These are phyloP conservation scores for Chrysochloris asiatica DNA, from an alignment of 2,113 vertebrate genomes.

Conservation along the genomic window DNA sequence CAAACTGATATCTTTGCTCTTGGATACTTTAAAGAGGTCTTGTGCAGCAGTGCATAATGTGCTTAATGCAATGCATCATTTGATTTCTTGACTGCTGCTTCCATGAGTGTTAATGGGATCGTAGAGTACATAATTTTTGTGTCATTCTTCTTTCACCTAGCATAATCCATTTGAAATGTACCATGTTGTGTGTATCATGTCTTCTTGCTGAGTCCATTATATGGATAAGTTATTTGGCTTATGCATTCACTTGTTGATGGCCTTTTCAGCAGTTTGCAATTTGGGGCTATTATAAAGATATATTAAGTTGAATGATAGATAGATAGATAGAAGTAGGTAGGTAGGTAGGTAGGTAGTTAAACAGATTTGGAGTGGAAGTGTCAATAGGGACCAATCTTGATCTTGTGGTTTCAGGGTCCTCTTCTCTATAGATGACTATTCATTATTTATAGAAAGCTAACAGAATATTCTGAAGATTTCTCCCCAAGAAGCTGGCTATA, in stretches of 20 bases:
- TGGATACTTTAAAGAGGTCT: too few species aligned
- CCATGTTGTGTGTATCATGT: neutral
- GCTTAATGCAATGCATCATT: too few species aligned
- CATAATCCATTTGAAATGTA: neutral
- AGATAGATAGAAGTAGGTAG: too few species aligned
- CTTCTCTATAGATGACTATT: constrained; percentile 27
- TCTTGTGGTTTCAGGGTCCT: neutral
- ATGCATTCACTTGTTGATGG: neutral
- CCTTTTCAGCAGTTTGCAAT: neutral
- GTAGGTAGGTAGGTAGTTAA: too few species aligned
- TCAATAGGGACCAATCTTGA: neutral
- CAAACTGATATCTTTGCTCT: too few species aligned
- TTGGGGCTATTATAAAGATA: neutral
- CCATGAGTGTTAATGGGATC: too few species aligned
- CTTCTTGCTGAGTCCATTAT: neutral
- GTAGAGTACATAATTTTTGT: neutral
- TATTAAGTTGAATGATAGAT: neutral
- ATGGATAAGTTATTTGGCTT: neutral
- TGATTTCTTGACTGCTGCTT: too few species aligned
- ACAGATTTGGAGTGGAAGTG: neutral
- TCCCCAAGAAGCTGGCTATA: neutral
- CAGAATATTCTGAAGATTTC: neutral
- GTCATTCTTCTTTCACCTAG: constrained; percentile 23
- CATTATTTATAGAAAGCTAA: neutral
- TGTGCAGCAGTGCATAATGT: too few species aligned